These are phyloP conservation scores for Valencia hispanica DNA, from an alignment of 2,797 vertebrate genomes.

Conservation along the genomic window DNA sequence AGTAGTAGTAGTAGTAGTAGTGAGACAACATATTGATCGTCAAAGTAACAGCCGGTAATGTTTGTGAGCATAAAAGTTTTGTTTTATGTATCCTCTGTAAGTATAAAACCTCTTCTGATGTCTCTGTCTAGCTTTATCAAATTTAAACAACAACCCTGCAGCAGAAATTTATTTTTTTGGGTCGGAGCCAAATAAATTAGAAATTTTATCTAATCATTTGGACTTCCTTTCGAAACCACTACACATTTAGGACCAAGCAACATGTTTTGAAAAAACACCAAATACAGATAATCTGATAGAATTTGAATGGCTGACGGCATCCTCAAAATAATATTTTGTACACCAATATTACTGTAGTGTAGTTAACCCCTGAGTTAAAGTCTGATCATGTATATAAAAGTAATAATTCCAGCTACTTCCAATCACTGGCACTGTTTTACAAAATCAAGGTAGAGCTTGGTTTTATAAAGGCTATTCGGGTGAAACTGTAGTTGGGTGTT, in stretches of 20 bases:
- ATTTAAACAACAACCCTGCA: neutral
- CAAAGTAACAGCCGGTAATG: too few relatives aligned
- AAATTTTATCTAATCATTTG: neutral
- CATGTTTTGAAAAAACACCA: neutral
- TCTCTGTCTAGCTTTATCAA: neutral
- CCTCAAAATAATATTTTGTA: neutral
- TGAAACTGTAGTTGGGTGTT: neutral
- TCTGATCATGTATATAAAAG: neutral
- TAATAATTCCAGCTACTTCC: neutral
- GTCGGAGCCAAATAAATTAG: neutral
- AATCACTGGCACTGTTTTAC: neutral
- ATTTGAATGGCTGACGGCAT: neutral
- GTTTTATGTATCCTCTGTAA: too few relatives aligned
- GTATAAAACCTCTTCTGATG: too few relatives aligned
- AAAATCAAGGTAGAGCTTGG: neutral
- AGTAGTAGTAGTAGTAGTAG: too few relatives aligned
- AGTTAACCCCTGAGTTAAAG: too few relatives aligned
- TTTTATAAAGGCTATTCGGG: neutral
- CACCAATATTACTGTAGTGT: too few relatives aligned
- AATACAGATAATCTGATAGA: neutral
- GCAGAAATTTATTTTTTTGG: too few relatives aligned
- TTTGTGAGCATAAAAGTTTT: too few relatives aligned
- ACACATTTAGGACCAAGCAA: neutral
- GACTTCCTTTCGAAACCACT: neutral
- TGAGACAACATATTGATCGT: too few relatives aligned